Evolutionary conservation across 1,140 invertebrate species (phyloP).

Genomic region (Dryas iulia): DNA sequence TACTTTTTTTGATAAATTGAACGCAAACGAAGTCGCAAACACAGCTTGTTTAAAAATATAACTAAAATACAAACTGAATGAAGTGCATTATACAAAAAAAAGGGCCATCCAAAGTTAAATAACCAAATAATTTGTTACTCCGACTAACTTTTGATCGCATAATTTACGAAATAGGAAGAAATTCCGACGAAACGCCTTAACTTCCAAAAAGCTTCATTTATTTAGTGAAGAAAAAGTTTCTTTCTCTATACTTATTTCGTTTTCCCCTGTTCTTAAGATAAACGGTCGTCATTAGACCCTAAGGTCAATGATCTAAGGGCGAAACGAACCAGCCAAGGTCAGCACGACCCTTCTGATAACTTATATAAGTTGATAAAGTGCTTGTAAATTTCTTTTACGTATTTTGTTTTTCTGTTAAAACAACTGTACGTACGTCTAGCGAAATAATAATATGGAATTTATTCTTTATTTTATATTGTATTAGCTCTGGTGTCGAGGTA

Average conservation of each 20-base stretch:
- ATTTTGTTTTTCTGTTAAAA: not conserved
- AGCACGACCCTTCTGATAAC: slow-evolving; percentile 31
- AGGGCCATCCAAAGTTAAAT: not conserved
- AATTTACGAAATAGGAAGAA: not conserved
- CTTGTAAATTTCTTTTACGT: not conserved
- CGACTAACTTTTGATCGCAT: not conserved
- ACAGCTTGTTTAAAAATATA: too few species aligned
- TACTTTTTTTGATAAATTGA: too few species aligned
- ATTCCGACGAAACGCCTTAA: not conserved
- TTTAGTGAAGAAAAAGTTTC: too few species aligned
- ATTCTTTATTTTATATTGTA: too few species aligned
- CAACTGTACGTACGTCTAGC: too few species aligned
- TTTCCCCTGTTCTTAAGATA: not conserved
- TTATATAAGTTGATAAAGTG: slow-evolving; percentile 9
- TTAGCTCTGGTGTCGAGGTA: too few species aligned
- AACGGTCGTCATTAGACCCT: slow-evolving; percentile 7
- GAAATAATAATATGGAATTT: too few species aligned
- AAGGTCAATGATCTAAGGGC: slow-evolving; percentile 29
- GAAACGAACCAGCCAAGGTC: slow-evolving; percentile 32
- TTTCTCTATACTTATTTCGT: not conserved
- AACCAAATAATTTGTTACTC: not conserved
- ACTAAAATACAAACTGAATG: not conserved
- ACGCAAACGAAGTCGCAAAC: too few species aligned
- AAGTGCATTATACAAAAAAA: not conserved
- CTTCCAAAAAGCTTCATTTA: not conserved